Base-by-base conservation (phyloP, 2,113 vertebrate genomes). In the Mesoclemmys tuberculata region DNA sequence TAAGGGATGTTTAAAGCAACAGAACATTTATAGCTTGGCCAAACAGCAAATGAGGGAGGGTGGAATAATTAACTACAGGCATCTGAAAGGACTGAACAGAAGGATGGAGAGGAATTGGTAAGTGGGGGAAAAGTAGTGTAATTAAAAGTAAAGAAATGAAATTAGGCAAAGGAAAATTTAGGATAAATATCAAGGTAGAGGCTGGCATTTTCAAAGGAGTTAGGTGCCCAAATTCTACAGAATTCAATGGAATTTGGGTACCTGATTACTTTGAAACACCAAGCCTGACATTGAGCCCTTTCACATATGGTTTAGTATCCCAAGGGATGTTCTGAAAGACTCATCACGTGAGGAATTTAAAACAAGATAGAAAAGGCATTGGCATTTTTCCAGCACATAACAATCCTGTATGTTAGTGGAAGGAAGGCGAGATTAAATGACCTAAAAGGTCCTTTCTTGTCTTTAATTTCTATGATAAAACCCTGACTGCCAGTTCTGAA, bases 191-290 rank as follows among this genome's bases (percentile, higher is more conserved):
- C n/a, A 75, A 58, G 41, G 51, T 14, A 58, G 75, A 79, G 81
- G 22, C 35, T 92, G 31, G n/a, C n/a, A 81, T 14, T 88, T 90
- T 75, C 68, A 94, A 78, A 87, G 24, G 10, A 11, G 22, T 51
- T 85, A 9, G 64, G 78, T 86, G 80, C 82, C 88, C 80, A 56
- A 82, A 44, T 44, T 48, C 18, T 35, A 79, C 46, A 49, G 27
- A 79, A 49, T 27, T 31, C 38, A 56, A 26, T 38, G 54, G 5
- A n/a, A 82, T 51, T 31, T 9, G 44, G 75, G 27, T 46, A 58
- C n/a, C 77, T 92, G 31, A 74, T 77, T 85, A 56, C 83, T 44
- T 27, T 86, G 64, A 88, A 92, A 95, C 92, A 51, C 89, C 74
- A 85, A 86, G 55, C 11, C 0, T 86, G 64, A n/a, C 10, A 77